Conservation (phyloP, 2,888 invertebrate species). For the Drosophila trichaetosa region DNA sequence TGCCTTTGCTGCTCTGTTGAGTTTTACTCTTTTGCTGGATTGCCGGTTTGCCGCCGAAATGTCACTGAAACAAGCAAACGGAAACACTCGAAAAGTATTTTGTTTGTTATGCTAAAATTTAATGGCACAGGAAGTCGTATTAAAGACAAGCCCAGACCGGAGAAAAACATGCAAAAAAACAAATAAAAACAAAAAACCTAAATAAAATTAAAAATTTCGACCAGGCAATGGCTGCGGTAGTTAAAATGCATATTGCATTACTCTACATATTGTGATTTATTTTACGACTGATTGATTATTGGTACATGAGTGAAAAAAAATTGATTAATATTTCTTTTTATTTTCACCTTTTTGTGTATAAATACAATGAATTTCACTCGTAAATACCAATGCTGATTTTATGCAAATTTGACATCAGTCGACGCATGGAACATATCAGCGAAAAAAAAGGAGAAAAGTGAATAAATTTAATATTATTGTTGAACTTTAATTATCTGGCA, state of each 20-base stretch:
- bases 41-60: constrained; percentile 53
- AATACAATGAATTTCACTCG: constrained; percentile 57
- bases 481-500: constrained; percentile 73
- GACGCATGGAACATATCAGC: constrained; percentile 7
- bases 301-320: constrained; percentile 40
- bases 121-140: constrained; percentile 76
- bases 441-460: constrained; percentile 38
- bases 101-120: constrained; percentile 81
- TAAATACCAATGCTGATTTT: constrained; percentile 77
- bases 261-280: constrained; percentile 68
- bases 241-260: constrained; percentile 51
- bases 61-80: constrained; percentile 78
- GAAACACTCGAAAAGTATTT: constrained; percentile 80
- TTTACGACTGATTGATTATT: constrained; percentile 77
- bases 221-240: constrained; percentile 6
- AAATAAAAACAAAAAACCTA: constrained; percentile 11
- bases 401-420: constrained; percentile 63
- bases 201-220: constrained; percentile 10
- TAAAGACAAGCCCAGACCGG: constrained; percentile 56
- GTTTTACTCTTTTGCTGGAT: constrained; percentile 38
- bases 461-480: constrained; percentile 73
- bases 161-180: constrained; percentile 7
- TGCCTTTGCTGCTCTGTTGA: constrained; percentile 45
- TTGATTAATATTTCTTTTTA: not conserved
- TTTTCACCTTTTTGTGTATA: constrained; percentile 19